Base-by-base conservation (phyloP, 2,888 invertebrate species). In the Chaitophorus viminalis region DNA sequence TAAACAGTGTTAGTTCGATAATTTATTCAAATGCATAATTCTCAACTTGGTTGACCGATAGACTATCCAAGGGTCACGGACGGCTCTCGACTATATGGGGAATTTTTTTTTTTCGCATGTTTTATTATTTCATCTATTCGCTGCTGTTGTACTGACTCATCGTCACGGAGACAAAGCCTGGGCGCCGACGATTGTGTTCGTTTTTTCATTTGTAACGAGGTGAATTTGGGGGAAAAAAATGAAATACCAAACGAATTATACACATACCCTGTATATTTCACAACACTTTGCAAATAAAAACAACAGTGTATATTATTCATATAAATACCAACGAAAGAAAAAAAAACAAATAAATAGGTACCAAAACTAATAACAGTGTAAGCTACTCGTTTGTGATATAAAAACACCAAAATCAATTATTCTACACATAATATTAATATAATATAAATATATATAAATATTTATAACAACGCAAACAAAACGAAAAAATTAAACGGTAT, bases 261-360 rank as follows among this genome's bases (percentile, higher is more conserved):
- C 78, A 81, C 74, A 87, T 87, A 87, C 87, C 87, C 87, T 87
- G 87, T 87, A 87, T 87, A 87, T 87, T 87, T 87, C 87, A 87
- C 87, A 87, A 87, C 87, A 74, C 79, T 72, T 87, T 87, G 87
- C 87, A 87, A 87, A 87, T 87, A 79, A 75, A 87, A 81, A 87
- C 72, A 87, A 87, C 60, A 87, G 79, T 79, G 79, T 79, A 33
- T 29, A n/a, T n/a, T n/a, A n/a, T 46, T 77, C 77, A 70, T 17
- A 68, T 78, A 87, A 79, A 81, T 74, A 87, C 87, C 74, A 87
- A 79, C 36, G 29, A 79, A 36, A n/a, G 54, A 79, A 85, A 86
- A 76, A 65, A 84, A 36, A 78, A 77, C n/a, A 85, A 82, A 82
- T 78, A 29, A 17, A 46, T 86, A 74, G 39, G 68, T 79, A 79